phyloP scores from a whole-genome alignment of 2,113 vertebrate genomes.

The Lichenostomus cassidix region DNA sequence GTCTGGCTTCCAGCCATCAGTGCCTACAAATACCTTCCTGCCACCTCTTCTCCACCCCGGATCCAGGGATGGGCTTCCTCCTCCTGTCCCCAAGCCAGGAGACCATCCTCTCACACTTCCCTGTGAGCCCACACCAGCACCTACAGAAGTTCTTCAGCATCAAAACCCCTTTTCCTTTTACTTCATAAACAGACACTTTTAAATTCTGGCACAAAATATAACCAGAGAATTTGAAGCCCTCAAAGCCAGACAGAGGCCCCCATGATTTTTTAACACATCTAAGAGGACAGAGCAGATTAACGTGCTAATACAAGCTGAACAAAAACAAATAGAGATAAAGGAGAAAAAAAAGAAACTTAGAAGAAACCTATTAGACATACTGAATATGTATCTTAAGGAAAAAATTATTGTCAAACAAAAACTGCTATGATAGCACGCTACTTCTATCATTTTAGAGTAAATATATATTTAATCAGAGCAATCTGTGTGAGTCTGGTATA shows the following conservation, averaged over 20 bases:
- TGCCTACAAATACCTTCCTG: background rate
- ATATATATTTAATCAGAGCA: constrained; percentile 36
- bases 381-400: background rate
- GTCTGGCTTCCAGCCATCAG: background rate
- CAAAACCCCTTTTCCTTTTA: background rate
- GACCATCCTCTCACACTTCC: background rate
- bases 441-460: background rate
- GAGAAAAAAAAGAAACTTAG: background rate
- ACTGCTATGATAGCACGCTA: background rate
- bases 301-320: background rate
- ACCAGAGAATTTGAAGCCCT: background rate
- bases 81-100: background rate
- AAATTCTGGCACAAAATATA: background rate
- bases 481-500: constrained; percentile 59
- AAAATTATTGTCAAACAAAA: background rate
- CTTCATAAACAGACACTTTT: background rate
- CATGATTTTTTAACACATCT: accelerated
- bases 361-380: background rate
- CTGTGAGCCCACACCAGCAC: accelerated
- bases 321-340: background rate
- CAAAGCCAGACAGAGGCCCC: background rate
- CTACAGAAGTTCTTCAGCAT: background rate
- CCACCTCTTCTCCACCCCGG: background rate
- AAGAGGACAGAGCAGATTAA: background rate
- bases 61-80: background rate